These are phyloP conservation scores for Scaptomyza cyrtandrae DNA, from an alignment of 2,888 invertebrate genomes.

Conservation along the genomic window DNA sequence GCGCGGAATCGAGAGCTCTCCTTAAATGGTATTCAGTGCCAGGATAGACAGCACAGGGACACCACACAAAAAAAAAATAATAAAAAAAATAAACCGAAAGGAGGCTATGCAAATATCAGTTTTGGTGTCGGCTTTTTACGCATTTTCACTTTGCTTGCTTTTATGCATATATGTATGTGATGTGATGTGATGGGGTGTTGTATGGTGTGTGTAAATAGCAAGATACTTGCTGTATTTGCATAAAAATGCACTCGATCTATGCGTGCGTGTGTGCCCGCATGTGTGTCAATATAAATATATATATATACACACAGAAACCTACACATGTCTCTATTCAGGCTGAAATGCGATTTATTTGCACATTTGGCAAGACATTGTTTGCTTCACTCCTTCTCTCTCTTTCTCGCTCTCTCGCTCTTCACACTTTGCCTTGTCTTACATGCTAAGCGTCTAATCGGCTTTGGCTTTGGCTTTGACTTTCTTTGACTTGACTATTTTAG, in stretches of 20 bases:
- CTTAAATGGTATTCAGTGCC: slow-evolving; percentile 44
- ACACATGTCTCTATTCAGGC: slow-evolving; percentile 50
- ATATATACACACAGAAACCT: slow-evolving; percentile 17
- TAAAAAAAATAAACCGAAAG: slow-evolving; percentile 35
- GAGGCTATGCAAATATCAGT: slow-evolving; percentile 69
- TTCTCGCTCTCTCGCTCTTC: not conserved
- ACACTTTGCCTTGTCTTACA: slow-evolving; percentile 44
- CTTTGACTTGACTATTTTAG: slow-evolving; percentile 20
- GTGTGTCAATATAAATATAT: slow-evolving; percentile 59
- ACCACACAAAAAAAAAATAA: slow-evolving; percentile 39
- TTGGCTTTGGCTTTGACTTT: slow-evolving; percentile 32
- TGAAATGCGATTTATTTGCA: slow-evolving; percentile 62
- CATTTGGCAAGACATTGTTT: slow-evolving; percentile 45
- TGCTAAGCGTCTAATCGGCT: slow-evolving; percentile 66
- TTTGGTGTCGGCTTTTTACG: slow-evolving; percentile 63
- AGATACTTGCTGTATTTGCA: slow-evolving; percentile 58
- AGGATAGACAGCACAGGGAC: slow-evolving; percentile 2
- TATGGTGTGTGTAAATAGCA: slow-evolving; percentile 14
- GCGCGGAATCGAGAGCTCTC: slow-evolving; percentile 44
- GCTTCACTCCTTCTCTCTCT: not conserved
- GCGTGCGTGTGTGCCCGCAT: slow-evolving; percentile 34
- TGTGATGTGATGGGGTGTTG: slow-evolving; percentile 12
- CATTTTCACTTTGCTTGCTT: slow-evolving; percentile 68
- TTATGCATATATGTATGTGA: slow-evolving; percentile 10
- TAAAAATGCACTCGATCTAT: slow-evolving; percentile 78